Evolutionary conservation across 2,113 vertebrate species (phyloP), one percentile per base, ranked within the genome.

Genomic region (Oenanthe melanoleuca): DNA sequence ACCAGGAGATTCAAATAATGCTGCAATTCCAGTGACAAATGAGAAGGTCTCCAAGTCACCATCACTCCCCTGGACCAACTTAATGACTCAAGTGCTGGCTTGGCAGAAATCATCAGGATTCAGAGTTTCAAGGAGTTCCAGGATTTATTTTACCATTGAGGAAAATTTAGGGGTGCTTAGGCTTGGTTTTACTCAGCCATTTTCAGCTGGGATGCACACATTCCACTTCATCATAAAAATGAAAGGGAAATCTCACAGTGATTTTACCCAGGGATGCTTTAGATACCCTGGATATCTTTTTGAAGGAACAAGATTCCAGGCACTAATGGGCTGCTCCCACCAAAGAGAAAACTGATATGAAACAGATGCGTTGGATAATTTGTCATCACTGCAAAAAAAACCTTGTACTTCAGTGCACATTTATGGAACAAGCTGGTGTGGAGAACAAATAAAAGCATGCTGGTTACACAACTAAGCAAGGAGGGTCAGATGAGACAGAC

Each of bases 361-460:
- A 92, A 84, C 50, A 91, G 96, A 95, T 85, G 92, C 0, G 95
- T 97, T 98, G 98, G 98, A 98, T 98, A 98, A 98, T 98, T 97
- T 95, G 98, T 99, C 99, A 99, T 99, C 98, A 98, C 98, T 77
- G 98, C 97, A 97, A 93, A 98, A 96, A 96, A 96, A 93, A 91
- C 91, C 91, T 95, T 79, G 64, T 97, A 93, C 47, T 97, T 97
- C 91, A 66, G 96, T 97, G 98, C 96, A 98, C 66, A 33, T 73
- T 92, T 80, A 97, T 94, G 96, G 96, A 98, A 97, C 98, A 97
- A 97, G 97, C 96, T 90, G 94, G 94, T 97, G 93, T 97, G 95
- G 97, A 97, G 97, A 80, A 96, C 92, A 94, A 93, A 92, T 98
- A 79, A 93, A 93, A 96, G 96, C 96, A 98, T 97, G 98, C 98